These are phyloP conservation scores for Notodonta dromedarius DNA, from an alignment of 2,888 invertebrate species.

Conservation along the genomic window DNA sequence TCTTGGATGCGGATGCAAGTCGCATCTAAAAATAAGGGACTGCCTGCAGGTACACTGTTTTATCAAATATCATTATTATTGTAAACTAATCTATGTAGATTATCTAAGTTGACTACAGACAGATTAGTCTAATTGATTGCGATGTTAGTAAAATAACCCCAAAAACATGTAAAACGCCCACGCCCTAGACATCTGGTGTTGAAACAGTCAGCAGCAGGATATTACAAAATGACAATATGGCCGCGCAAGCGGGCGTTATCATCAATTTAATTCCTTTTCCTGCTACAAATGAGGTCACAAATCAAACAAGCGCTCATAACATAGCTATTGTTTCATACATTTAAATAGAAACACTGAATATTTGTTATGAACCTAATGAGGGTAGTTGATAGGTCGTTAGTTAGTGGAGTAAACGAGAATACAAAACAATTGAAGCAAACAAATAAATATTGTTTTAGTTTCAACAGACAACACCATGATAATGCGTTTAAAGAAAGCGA, in stretches of 20 bases:
- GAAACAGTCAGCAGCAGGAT: slow-evolving; percentile 30
- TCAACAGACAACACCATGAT: neutral
- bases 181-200: slow-evolving; percentile 29
- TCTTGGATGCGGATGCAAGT: slow-evolving; percentile 68
- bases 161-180: slow-evolving; percentile 19
- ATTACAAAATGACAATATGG: slow-evolving; percentile 57
- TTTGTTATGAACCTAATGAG: slow-evolving; percentile 25
- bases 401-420: neutral
- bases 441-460: neutral
- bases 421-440: neutral
- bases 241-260: slow-evolving; percentile 63
- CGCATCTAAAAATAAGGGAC: slow-evolving; percentile 61
- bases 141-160: neutral
- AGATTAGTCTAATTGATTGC: neutral
- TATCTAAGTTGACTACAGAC: neutral
- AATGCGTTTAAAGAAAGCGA: slow-evolving; percentile 13
- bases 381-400: slow-evolving; percentile 28
- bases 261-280: slow-evolving; percentile 80
- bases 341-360: slow-evolving; percentile 24
- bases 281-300: slow-evolving; percentile 81
- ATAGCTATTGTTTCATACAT: slow-evolving; percentile 39
- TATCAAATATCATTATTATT: slow-evolving; percentile 20
- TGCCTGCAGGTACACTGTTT: slow-evolving; percentile 42
- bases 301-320: slow-evolving; percentile 59
- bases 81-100: neutral